Evolutionary conservation across 2,797 vertebrate genomes (phyloP), one percentile per base, ranked within the genome.

Genomic region (Neopelma chrysocephalum): DNA sequence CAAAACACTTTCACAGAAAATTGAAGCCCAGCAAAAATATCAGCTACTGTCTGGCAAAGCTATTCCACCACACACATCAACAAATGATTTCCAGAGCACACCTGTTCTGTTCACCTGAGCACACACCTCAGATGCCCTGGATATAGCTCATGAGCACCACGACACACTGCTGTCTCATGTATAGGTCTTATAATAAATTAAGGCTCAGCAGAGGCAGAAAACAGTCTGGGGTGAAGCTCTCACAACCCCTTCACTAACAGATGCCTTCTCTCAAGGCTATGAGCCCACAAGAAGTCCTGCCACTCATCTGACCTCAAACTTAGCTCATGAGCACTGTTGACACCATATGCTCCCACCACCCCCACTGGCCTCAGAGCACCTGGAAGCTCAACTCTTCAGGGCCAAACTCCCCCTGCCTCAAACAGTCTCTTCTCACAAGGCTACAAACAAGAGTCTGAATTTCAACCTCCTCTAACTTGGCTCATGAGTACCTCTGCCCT

Each of bases 271-370:
- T 50, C 9, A 34, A 84, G 57, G 31, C 20, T 56, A 10, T 11
- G 6, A 81, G 18, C 5, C 32, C 10, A 38, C 1, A 4, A 26
- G 29, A 70, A 51, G 11, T 38, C 10, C 11, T 34, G 32, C 23
- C 2, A 20, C 42, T 54, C 38, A 25, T 23, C 5, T 10, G 19
- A n/a, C 26, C 53, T 47, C 64, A 34, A 29, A 21, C 18, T 22
- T 16, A 8, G 8, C 7, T 57, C 11, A 45, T 0, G 0, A 78
- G 12, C 64, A 14, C 4, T 54, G 17, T 6, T 66, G 38, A 21
- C 26, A 40, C 19, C 50, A 51, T 18, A 43, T 76, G 23, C 7
- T 78, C 19, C 38, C 6, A 34, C 9, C 43, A 47, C 8, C 21
- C 26, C 34, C 10, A 6, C 10, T 5, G 50, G 23, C 50, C 57